A percentile compares a stretch with the other conserved stretches of the same genome.
Evolutionary conservation across 2,888 invertebrate species (phyloP).

Genomic region (Acanthacorydalis orientalis): DNA sequence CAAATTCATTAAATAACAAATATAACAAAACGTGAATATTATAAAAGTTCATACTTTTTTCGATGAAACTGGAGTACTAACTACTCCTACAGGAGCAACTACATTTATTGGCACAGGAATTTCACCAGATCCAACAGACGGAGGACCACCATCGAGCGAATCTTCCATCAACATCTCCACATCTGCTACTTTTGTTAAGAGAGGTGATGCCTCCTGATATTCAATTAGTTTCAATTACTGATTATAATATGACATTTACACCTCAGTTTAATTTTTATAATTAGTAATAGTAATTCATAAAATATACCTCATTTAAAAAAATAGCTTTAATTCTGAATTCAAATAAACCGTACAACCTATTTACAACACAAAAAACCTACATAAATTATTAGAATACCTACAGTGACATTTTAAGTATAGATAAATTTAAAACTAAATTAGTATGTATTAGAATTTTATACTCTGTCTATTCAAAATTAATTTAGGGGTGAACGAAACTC

Average conservation of each 20-base stretch:
- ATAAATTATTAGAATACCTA: too few species aligned
- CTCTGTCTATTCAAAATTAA: too few species aligned
- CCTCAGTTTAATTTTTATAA: not conserved
- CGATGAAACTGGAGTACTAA: slow-evolving; percentile 26
- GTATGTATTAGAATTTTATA: too few species aligned
- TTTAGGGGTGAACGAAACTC: too few species aligned
- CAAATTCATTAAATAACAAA: slow-evolving; percentile 1
- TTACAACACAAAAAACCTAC: too few species aligned
- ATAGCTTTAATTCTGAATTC: too few species aligned
- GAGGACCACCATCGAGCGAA: slow-evolving; percentile 62
- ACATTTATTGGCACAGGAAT: slow-evolving; percentile 37
- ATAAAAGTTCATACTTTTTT: slow-evolving; percentile 17
- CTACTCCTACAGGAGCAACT: slow-evolving; percentile 12
- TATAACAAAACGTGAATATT: not conserved
- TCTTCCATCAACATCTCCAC: slow-evolving; percentile 57
- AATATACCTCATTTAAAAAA: not conserved
- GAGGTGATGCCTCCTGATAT: slow-evolving; percentile 31
- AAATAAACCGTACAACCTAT: too few species aligned
- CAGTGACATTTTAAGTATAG: too few species aligned
- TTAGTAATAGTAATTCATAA: not conserved
- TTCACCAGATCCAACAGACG: slow-evolving; percentile 67
- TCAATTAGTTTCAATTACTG: slow-evolving; percentile 18
- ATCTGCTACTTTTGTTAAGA: slow-evolving; percentile 41
- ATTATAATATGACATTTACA: not conserved
- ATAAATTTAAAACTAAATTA: too few species aligned